Evolutionary conservation across 2,113 vertebrate genomes (phyloP).

Genomic region (Anoplopoma fimbria): DNA sequence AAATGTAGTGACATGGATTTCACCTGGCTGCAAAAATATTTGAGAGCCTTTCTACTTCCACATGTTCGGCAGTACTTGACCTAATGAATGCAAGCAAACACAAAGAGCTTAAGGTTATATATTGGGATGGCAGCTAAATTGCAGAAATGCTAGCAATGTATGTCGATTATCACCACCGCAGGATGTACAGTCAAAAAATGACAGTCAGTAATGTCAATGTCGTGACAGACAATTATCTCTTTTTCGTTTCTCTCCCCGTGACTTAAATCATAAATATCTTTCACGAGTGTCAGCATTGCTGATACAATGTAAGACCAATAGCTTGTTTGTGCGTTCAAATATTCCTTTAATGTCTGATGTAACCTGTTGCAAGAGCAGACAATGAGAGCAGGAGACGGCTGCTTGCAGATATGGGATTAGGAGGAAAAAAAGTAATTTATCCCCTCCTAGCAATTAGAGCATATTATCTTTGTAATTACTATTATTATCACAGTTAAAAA

Average conservation of each 20-base stretch:
- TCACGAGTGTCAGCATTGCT: constrained; percentile 39
- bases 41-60: rapidly evolving
- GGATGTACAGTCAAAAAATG: not conserved
- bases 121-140: not conserved
- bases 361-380: constrained; percentile 81
- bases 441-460: constrained; percentile 81
- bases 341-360: constrained; percentile 79
- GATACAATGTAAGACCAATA: constrained; percentile 46
- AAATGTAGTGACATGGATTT: not conserved
- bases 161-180: constrained; percentile 5
- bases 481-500: constrained; percentile 84
- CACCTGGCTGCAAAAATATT: not conserved
- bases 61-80: not conserved
- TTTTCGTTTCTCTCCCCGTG: constrained; percentile 3
- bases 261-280: constrained; percentile 40
- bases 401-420: constrained; percentile 72
- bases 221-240: constrained; percentile 19
- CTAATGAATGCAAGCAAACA: not conserved
- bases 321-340: constrained; percentile 74
- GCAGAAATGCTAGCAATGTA: constrained; percentile 18
- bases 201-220: constrained; percentile 4
- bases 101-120: constrained; percentile 17
- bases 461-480: constrained; percentile 86
- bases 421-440: constrained; percentile 73
- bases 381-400: constrained; percentile 57